These are phyloP conservation scores for Odocoileus hemionus DNA, from an alignment of 2,113 vertebrate genomes.

Conservation along the genomic window DNA sequence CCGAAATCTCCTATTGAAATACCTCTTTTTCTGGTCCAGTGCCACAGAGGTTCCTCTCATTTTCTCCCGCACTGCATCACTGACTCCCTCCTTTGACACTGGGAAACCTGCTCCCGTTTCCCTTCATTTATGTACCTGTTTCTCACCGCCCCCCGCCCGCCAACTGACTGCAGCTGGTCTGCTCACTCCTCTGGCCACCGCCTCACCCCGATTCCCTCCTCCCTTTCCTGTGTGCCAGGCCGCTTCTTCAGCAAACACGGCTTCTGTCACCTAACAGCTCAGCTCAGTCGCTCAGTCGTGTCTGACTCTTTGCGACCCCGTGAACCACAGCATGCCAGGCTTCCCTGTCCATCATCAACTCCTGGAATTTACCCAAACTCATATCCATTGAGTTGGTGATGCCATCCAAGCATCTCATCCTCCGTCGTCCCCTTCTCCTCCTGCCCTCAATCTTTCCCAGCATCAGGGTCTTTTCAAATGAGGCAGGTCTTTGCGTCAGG, in stretches of 20 bases:
- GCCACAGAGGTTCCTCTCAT: fast-evolving
- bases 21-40: fast-evolving
- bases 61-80: fast-evolving
- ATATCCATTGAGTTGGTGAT: fast-evolving
- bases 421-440: neutral
- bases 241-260: fast-evolving
- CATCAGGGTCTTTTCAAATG: neutral
- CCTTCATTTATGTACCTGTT: fast-evolving
- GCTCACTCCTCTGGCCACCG: fast-evolving
- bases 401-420: neutral
- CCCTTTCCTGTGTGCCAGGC: fast-evolving
- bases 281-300: fast-evolving
- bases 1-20: fast-evolving
- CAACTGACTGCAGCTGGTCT: fast-evolving
- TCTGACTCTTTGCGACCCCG: neutral
- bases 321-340: neutral
- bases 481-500: neutral
- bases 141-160: neutral
- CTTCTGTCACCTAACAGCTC: fast-evolving
- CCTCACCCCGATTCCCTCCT: neutral
- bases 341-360: neutral
- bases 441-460: neutral
- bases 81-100: neutral
- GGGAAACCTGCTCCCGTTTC: neutral
- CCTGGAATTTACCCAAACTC: fast-evolving